Evolutionary conservation across 92 coral and sea anemone species (phyloP).

Genomic region (Muricea muricata): DNA sequence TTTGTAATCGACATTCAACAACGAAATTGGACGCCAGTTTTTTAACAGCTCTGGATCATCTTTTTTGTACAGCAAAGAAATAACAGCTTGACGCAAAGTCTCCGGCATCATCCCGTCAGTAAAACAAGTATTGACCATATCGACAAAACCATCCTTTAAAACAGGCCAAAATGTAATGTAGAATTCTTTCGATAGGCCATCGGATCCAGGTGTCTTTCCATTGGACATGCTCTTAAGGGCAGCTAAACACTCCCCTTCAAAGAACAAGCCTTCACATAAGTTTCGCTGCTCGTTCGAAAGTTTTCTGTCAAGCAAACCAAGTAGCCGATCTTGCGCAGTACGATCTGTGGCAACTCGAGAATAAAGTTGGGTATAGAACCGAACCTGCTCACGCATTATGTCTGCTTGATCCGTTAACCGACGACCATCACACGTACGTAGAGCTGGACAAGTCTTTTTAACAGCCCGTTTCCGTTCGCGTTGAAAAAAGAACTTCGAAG

Average conservation of each 20-base stretch:
- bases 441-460: no score
- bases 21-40: conserved; percentile 50
- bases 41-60: conserved; percentile 25
- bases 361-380: background rate
- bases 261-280: background rate
- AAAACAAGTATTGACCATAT: background rate
- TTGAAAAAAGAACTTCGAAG: no score
- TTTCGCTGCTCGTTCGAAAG: background rate
- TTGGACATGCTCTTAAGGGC: background rate
- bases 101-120: background rate
- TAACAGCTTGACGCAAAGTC: conserved; percentile 18
- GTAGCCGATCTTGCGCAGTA: conserved; percentile 1
- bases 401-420: no score
- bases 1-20: no score
- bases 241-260: conserved; percentile 27
- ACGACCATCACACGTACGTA: no score
- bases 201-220: conserved; percentile 30
- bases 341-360: background rate
- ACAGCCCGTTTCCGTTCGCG: no score
- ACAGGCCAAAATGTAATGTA: conserved; percentile 20
- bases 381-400: conserved; percentile 21
- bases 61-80: conserved; percentile 23
- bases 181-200: conserved; percentile 45
- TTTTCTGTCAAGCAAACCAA: background rate
- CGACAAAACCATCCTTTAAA: no score